Conservation (phyloP, 2,888 invertebrate genomes). For the Eupithecia subfuscata region DNA sequence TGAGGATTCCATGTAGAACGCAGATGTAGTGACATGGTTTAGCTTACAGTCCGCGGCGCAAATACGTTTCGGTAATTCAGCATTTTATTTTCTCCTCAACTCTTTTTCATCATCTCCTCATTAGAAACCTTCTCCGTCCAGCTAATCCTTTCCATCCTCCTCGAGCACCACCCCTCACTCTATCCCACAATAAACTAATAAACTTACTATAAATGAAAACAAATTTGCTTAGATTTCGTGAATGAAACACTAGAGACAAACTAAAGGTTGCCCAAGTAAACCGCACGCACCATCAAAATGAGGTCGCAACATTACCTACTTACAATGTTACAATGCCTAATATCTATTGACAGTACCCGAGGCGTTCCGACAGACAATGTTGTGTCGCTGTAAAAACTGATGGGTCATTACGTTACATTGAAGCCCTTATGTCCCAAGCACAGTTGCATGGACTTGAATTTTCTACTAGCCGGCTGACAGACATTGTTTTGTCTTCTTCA, state of each 20-base stretch:
- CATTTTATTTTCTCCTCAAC: too few relatives aligned
- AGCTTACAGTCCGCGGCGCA: too few relatives aligned
- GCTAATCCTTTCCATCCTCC: too few relatives aligned
- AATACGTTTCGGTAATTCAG: too few relatives aligned
- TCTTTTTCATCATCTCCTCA: too few relatives aligned
- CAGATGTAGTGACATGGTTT: too few relatives aligned
- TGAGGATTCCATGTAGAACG: too few relatives aligned
- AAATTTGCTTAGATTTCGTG: too few relatives aligned
- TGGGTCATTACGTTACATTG: not conserved
- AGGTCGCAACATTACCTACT: not conserved
- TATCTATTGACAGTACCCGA: not conserved
- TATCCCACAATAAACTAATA: too few relatives aligned
- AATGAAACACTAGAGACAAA: not conserved
- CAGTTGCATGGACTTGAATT: not conserved
- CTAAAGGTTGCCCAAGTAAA: not conserved
- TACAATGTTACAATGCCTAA: not conserved
- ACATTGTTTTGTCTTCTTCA: too few relatives aligned
- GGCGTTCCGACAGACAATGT: not conserved
- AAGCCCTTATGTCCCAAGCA: not conserved
- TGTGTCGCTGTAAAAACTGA: not conserved
- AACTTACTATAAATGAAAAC: not conserved
- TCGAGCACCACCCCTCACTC: too few relatives aligned
- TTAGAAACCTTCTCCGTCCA: too few relatives aligned
- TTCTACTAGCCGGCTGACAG: not conserved
- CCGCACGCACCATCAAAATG: not conserved